phyloP scores from a whole-genome alignment of 30 jellyfish, hydroid and myxozoan genomes.

The Hydra vulgaris region DNA sequence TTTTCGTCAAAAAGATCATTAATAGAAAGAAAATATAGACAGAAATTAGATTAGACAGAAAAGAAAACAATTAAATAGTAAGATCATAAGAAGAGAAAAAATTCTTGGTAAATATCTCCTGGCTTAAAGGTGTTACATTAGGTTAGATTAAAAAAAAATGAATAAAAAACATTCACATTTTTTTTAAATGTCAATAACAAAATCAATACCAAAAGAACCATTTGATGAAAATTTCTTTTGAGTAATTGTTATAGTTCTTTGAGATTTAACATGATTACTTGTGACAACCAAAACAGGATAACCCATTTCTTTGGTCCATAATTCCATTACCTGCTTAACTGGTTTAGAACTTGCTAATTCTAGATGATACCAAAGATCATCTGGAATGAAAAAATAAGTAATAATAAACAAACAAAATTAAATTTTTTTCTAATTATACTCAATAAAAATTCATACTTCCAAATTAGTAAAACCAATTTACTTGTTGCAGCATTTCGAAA shows the following conservation, averaged over 20 bases:
- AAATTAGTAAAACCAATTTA: not conserved
- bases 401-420: not conserved
- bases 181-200: not conserved
- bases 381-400: slow-evolving; percentile 19
- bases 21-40: too few species aligned
- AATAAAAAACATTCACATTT: not conserved
- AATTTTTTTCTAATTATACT: too few species aligned
- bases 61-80: too few species aligned
- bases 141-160: too few species aligned
- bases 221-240: slow-evolving; percentile 73
- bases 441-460: not conserved
- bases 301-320: slow-evolving; percentile 98
- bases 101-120: too few species aligned
- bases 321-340: slow-evolving; percentile 76
- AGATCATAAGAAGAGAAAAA: too few species aligned
- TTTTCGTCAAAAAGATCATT: too few species aligned
- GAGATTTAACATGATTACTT: slow-evolving; percentile 35
- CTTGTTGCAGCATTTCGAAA: slow-evolving; percentile 80
- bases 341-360: slow-evolving; percentile 87
- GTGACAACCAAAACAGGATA: slow-evolving; percentile 82
- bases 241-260: slow-evolving; percentile 51
- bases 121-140: too few species aligned
- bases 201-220: slow-evolving; percentile 28
- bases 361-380: slow-evolving; percentile 86
- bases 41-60: too few species aligned